Percentiles rank a stretch among this genome's conserved stretches.
Conservation (phyloP, 1,140 invertebrate species). For the Schlechtendalia chinensis region DNA sequence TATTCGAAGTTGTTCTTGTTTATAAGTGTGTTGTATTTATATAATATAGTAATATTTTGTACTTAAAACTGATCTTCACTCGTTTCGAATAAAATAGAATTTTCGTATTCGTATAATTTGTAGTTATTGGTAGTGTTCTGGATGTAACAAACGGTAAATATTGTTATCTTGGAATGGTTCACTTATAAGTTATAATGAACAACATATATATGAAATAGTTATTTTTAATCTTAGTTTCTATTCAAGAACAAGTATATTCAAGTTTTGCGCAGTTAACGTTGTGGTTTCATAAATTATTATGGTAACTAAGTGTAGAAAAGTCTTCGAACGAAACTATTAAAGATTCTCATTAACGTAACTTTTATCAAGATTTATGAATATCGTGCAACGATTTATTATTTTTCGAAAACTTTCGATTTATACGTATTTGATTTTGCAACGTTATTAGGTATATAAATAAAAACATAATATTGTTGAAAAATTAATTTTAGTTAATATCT, state of each 20-base stretch:
- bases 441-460: too few relatives aligned
- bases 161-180: not conserved
- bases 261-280: not conserved
- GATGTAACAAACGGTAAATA: too few relatives aligned
- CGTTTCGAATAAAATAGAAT: too few relatives aligned
- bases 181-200: not conserved
- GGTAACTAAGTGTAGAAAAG: not conserved
- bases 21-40: too few relatives aligned
- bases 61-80: too few relatives aligned
- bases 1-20: too few relatives aligned
- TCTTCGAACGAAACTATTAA: not conserved
- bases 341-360: not conserved
- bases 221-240: not conserved
- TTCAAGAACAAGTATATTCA: not conserved
- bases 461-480: not conserved
- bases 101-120: too few relatives aligned
- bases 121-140: too few relatives aligned
- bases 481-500: not conserved
- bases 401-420: not conserved
- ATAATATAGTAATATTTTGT: too few relatives aligned
- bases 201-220: not conserved
- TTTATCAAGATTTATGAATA: slow-evolving; percentile 23
- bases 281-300: not conserved
- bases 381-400: not conserved
- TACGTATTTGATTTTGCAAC: not conserved